Base-by-base conservation (phyloP, 2,888 invertebrate genomes). In the Eristalis pertinax region DNA sequence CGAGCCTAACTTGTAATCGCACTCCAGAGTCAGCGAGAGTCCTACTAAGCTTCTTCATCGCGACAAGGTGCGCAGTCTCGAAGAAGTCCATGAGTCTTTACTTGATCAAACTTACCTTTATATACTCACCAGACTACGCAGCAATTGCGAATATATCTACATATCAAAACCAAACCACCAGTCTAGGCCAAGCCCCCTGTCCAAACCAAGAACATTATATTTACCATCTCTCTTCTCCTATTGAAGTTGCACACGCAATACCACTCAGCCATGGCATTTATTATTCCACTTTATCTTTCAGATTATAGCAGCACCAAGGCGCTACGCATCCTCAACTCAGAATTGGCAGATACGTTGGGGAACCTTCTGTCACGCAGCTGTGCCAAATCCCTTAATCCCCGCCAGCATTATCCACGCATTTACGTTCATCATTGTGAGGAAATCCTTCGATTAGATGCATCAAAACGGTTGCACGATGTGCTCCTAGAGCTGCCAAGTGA, bases 301-400 rank as follows among this genome's bases (percentile, higher is more conserved):
- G 98, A 98, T 94, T 99, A 96, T 93, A 97, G 96, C 91, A 95
- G 96, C 89, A 94, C 94, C 5, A 97, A 97, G 92, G 94, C 97
- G 69, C 92, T 95, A 50, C 95, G 96, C 89, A 95, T 96, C 75
- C 94, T 97, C 24, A 99, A 99, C 94, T 94, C 97, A 0, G 98
- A 99, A 92, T 93, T 99, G 79, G 98, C 98, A 2, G 97, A 99
- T 92, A 97, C 97, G 0, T 93, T 99, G 22, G 99, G 99, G 29
- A 99, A 99, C 94, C 94, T 99, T 72, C 94, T 97, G 83, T 96
- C 95, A 76, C 95, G 99, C 22, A 97, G 96, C 91, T 95, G 96
- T 89, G 96, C 97, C 22, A 94, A 94, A 84, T 93, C 95, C 4
- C 94, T 99, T 74, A 99, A 99, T 95, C 96, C 96, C n/a, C 92